Evolutionary conservation across 2,113 vertebrate species (phyloP).

Genomic region (Microcebus ravelobensis): DNA sequence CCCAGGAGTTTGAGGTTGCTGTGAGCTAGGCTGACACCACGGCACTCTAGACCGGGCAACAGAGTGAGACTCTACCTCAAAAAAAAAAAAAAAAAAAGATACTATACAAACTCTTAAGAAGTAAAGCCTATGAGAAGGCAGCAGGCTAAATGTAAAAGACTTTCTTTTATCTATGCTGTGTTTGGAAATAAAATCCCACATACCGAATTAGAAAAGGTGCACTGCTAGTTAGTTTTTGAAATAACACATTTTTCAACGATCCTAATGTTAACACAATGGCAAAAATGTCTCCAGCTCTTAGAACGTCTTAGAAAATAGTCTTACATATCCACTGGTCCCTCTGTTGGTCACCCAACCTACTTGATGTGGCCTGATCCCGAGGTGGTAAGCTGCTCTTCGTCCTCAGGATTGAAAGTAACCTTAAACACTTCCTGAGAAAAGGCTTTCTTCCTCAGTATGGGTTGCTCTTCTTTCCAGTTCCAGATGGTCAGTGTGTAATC

Average conservation of each 20-base stretch:
- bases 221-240: background rate
- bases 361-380: slow-evolving; percentile 94
- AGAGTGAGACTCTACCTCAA: too few relatives aligned
- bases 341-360: slow-evolving; percentile 80
- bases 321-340: background rate
- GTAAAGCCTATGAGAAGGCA: background rate
- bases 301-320: background rate
- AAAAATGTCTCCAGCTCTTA: background rate
- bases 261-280: background rate
- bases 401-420: slow-evolving; percentile 93
- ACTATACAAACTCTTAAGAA: background rate
- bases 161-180: background rate
- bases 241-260: background rate
- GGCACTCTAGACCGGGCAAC: too few relatives aligned
- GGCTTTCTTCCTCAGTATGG: slow-evolving; percentile 91
- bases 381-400: slow-evolving; percentile 91
- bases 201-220: background rate
- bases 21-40: too few relatives aligned
- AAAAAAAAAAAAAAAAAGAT: background rate
- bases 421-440: slow-evolving; percentile 94
- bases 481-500: slow-evolving; percentile 95
- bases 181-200: background rate
- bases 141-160: background rate
- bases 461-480: slow-evolving; percentile 94
- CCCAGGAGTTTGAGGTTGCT: too few relatives aligned